phyloP scores from a whole-genome alignment of 2,113 vertebrate species.

The Calypte anna region DNA sequence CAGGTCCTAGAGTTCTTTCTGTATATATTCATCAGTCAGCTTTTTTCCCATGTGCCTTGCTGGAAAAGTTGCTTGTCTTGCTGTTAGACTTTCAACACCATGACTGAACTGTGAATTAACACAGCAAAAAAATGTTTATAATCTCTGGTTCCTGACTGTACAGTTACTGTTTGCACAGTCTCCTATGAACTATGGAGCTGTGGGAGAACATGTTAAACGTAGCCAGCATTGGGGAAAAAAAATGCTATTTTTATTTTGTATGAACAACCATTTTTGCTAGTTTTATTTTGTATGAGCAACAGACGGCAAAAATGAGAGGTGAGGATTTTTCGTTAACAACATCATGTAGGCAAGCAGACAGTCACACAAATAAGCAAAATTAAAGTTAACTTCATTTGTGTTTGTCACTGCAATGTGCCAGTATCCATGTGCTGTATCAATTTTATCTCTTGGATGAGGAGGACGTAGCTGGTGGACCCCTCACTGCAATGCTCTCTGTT shows the following conservation, averaged over 20 bases:
- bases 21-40: not conserved
- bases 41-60: not conserved
- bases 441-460: not conserved
- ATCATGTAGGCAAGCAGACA: not conserved
- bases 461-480: not conserved
- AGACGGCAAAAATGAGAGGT: not conserved
- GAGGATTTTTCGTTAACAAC: not conserved
- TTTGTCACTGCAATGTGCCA: not conserved
- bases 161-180: not conserved
- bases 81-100: not conserved
- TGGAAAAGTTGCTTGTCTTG: not conserved
- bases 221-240: not conserved
- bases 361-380: not conserved
- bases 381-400: not conserved
- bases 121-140: not conserved
- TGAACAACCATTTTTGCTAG: not conserved
- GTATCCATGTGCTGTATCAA: not conserved
- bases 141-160: not conserved
- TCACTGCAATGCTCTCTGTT: rapidly evolving
- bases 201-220: not conserved
- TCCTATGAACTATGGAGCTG: not conserved
- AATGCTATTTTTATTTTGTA: not conserved
- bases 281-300: too few relatives aligned
- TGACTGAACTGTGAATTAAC: not conserved
- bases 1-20: not conserved